A percentile compares a stretch with the other conserved stretches of the same genome.
These are phyloP conservation scores for Latheticus oryzae DNA, from an alignment of 2,888 invertebrate genomes.

Conservation along the genomic window DNA sequence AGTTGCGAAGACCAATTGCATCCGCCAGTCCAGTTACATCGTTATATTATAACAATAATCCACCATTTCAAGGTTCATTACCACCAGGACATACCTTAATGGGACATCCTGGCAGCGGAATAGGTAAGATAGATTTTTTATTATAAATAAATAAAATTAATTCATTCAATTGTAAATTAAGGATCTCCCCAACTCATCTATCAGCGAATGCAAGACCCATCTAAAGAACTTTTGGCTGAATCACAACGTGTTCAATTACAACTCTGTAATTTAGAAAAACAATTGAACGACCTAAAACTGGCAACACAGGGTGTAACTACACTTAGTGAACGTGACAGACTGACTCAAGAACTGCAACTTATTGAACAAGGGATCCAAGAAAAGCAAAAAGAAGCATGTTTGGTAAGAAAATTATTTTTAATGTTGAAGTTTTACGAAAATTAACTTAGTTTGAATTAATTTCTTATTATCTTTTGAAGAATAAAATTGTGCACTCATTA, in stretches of 20 bases:
- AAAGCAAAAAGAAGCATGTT: slow-evolving; percentile 71
- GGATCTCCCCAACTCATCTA: slow-evolving; percentile 60
- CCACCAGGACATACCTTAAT: slow-evolving; percentile 56
- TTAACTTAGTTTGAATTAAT: slow-evolving; percentile 4
- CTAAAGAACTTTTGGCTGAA: slow-evolving; percentile 68
- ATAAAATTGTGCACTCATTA: slow-evolving; percentile 62
- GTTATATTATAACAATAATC: slow-evolving; percentile 65
- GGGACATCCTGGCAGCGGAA: slow-evolving; percentile 55
- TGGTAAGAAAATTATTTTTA: slow-evolving; percentile 55
- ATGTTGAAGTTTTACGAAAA: not conserved
- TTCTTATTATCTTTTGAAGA: slow-evolving; percentile 56
- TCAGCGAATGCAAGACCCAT: slow-evolving; percentile 62
- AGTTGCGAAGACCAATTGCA: slow-evolving; percentile 66
- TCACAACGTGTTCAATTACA: slow-evolving; percentile 73
- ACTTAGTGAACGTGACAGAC: slow-evolving; percentile 69
- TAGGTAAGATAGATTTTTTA: slow-evolving; percentile 64
- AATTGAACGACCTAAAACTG: slow-evolving; percentile 71
- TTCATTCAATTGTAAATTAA: too few relatives aligned
- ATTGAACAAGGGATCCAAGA: slow-evolving; percentile 74
- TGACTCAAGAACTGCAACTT: slow-evolving; percentile 71
- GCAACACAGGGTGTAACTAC: slow-evolving; percentile 68
- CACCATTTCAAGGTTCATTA: slow-evolving; percentile 56
- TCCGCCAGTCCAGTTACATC: slow-evolving; percentile 64
- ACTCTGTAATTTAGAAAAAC: slow-evolving; percentile 71
- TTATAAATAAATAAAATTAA: slow-evolving; percentile 2